A percentile compares a stretch with the other conserved stretches of the same genome.
Evolutionary conservation across 2,797 vertebrate species (phyloP).

Genomic region (Acrossocheilus fasciatus): DNA sequence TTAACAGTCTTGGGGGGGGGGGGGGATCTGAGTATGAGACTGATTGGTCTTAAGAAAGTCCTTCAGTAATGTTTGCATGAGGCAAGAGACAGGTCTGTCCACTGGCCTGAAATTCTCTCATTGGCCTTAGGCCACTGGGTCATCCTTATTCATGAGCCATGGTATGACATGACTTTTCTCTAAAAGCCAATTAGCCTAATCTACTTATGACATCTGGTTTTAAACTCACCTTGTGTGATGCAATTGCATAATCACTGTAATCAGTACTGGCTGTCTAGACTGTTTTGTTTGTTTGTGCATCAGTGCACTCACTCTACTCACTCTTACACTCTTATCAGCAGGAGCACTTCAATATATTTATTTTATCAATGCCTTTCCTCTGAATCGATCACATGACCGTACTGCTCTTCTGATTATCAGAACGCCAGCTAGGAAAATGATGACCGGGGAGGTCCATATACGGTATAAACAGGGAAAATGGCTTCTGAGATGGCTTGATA

Average conservation of each 20-base stretch:
- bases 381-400: neutral
- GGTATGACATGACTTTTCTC: neutral
- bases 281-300: neutral
- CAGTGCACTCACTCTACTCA: neutral
- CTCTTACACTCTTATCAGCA: conserved; percentile 2
- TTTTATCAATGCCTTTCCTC: neutral
- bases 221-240: neutral
- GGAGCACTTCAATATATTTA: neutral
- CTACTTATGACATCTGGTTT: conserved; percentile 6
- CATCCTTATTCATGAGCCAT: neutral
- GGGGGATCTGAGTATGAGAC: neutral
- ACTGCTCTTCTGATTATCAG: neutral
- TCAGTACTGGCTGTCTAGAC: conserved; percentile 13
- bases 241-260: neutral
- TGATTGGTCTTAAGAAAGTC: neutral
- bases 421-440: neutral
- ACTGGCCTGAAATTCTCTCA: neutral
- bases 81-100: neutral
- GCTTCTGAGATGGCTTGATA: conserved; percentile 47
- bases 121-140: neutral
- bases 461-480: conserved; percentile 26
- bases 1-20: neutral
- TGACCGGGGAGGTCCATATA: neutral
- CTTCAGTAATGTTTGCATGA: neutral
- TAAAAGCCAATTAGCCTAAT: neutral